phyloP scores from a whole-genome alignment of 2,797 vertebrate species.

The Sebastes nivosus region DNA sequence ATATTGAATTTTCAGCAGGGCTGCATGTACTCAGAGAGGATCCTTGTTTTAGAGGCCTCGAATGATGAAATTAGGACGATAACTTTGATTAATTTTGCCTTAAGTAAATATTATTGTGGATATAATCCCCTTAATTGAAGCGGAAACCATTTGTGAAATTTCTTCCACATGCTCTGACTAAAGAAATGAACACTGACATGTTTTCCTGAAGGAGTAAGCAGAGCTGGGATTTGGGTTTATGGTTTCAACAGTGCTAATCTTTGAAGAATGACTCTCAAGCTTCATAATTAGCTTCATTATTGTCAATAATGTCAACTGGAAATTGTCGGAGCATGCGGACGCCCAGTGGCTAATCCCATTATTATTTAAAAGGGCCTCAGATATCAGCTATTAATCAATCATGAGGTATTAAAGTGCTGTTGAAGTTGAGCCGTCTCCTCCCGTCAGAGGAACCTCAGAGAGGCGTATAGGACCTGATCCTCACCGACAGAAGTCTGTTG shows the following conservation, averaged over 20 bases:
- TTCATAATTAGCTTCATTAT: constrained; percentile 34
- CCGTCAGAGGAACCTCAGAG: constrained; percentile 8
- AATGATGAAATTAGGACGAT: background rate
- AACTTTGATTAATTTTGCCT: background rate
- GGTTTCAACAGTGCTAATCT: constrained; percentile 9
- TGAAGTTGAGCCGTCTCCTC: background rate
- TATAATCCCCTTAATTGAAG: background rate
- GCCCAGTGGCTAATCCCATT: constrained; percentile 24
- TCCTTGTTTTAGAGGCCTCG: background rate
- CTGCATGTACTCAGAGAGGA: background rate
- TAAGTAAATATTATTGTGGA: background rate
- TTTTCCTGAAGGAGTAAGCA: constrained; percentile 7
- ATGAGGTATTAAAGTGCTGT: constrained; percentile 26
- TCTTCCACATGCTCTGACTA: background rate
- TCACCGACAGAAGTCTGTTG: constrained; percentile 23
- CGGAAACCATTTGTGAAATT: background rate
- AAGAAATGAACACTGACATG: background rate
- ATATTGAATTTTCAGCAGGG: background rate
- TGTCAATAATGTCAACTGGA: constrained; percentile 21
- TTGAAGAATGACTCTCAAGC: constrained; percentile 23
- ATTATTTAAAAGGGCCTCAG: constrained; percentile 1
- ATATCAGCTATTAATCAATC: constrained; percentile 32
- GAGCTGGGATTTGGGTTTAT: constrained; percentile 1
- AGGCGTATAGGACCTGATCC: background rate
- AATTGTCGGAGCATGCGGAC: constrained; percentile 16